Evolutionary conservation across 2,888 invertebrate genomes (phyloP).

Genomic region (Brachyopa scutellaris): DNA sequence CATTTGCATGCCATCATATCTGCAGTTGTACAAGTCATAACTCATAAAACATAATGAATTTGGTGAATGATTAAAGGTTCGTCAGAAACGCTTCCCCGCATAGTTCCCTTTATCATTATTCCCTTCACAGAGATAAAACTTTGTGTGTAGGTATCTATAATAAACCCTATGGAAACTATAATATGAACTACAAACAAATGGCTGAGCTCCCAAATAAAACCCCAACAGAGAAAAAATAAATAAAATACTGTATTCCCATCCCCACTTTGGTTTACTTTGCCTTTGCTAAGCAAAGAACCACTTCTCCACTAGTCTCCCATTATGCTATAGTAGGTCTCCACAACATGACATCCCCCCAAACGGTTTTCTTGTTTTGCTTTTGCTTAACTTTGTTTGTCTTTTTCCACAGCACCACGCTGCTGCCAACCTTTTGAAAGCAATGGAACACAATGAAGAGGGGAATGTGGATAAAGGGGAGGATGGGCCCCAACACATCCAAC

Average conservation of each 20-base stretch:
- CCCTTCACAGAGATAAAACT: not conserved
- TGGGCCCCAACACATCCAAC: not conserved
- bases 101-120: not conserved
- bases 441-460: not conserved
- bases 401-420: not conserved
- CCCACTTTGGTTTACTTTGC: not conserved
- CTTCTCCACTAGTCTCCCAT: constrained; percentile 1
- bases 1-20: not conserved
- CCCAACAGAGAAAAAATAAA: constrained; percentile 43
- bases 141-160: too few species aligned
- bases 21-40: too few species aligned
- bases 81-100: not conserved
- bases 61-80: not conserved
- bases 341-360: too few species aligned
- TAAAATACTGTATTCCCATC: too few species aligned
- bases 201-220: constrained; percentile 49
- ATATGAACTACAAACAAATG: not conserved
- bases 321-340: not conserved
- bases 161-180: too few species aligned
- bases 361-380: not conserved
- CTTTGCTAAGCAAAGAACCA: not conserved
- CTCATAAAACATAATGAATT: not conserved
- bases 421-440: not conserved
- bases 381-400: not conserved
- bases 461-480: not conserved